These are phyloP conservation scores for Eilema sororculum DNA, from an alignment of 2,888 invertebrate genomes.

Conservation along the genomic window DNA sequence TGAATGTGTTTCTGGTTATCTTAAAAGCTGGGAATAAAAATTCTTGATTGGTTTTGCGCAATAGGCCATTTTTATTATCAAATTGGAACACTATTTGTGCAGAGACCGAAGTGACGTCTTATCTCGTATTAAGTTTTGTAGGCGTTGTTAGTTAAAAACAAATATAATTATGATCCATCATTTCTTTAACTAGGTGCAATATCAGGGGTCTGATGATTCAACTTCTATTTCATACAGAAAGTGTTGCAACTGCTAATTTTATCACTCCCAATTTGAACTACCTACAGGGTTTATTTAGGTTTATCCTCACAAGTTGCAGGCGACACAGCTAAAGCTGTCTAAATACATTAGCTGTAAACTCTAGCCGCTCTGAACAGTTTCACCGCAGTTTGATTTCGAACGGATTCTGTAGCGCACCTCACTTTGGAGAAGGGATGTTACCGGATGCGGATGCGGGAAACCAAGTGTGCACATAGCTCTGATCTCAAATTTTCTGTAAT, in stretches of 20 bases:
- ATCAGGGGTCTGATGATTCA: background rate
- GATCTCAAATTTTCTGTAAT: background rate
- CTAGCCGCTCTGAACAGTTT: conserved; percentile 57
- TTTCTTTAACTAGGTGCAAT: too few species aligned
- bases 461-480: conserved; percentile 31
- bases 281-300: conserved; percentile 25
- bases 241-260: conserved; percentile 1
- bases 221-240: background rate
- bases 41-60: background rate
- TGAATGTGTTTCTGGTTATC: too few species aligned
- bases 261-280: conserved; percentile 11
- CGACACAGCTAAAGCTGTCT: conserved; percentile 53
- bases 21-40: background rate
- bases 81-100: too few species aligned
- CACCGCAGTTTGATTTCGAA: conserved; percentile 69
- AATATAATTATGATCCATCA: background rate
- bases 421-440: conserved; percentile 56
- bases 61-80: background rate
- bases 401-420: conserved; percentile 62
- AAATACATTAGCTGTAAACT: conserved; percentile 68
- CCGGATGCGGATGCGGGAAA: conserved; percentile 47
- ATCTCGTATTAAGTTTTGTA: too few species aligned
- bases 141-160: too few species aligned
- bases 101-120: too few species aligned
- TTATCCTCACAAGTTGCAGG: conserved; percentile 41